These are phyloP conservation scores for Paragorgia papillata DNA, from an alignment of 92 coral and sea anemone genomes.

Conservation along the genomic window DNA sequence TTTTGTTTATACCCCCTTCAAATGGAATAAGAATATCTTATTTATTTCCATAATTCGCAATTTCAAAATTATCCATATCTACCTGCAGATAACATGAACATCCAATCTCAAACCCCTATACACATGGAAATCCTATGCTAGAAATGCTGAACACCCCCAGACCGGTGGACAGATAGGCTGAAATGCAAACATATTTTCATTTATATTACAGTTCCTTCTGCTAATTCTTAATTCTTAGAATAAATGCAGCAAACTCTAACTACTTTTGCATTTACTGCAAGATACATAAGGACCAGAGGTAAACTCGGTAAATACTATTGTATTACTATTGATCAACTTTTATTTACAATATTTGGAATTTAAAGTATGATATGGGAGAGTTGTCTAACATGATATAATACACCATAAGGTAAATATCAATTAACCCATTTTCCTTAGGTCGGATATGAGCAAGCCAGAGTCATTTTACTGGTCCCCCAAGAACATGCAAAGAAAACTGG, in stretches of 20 bases:
- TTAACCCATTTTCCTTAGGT: slow-evolving; percentile 19
- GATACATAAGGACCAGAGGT: slow-evolving; percentile 53
- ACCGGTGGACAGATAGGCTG: slow-evolving; percentile 20
- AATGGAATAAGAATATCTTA: too few relatives aligned
- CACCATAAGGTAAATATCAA: slow-evolving; percentile 7
- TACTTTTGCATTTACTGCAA: slow-evolving; percentile 61
- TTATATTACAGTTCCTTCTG: too few relatives aligned
- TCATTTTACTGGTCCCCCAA: slow-evolving; percentile 11
- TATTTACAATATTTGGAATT: neutral
- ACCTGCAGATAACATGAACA: too few relatives aligned
- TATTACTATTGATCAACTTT: too few relatives aligned
- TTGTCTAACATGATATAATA: neutral
- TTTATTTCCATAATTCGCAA: too few relatives aligned
- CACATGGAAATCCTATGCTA: too few relatives aligned
- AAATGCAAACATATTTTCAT: slow-evolving; percentile 16
- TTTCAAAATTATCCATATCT: too few relatives aligned
- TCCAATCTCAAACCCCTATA: too few relatives aligned
- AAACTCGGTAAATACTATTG: too few relatives aligned
- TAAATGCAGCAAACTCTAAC: slow-evolving; percentile 49
- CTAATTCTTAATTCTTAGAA: slow-evolving; percentile 55
- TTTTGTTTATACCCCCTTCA: too few relatives aligned
- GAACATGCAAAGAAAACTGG: slow-evolving; percentile 9
- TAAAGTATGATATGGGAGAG: too few relatives aligned
- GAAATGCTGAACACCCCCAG: too few relatives aligned
- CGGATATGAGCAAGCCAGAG: slow-evolving; percentile 23